These are phyloP conservation scores for Rhagoletis zephyria DNA, from an alignment of 1,140 invertebrate species.

Conservation along the genomic window DNA sequence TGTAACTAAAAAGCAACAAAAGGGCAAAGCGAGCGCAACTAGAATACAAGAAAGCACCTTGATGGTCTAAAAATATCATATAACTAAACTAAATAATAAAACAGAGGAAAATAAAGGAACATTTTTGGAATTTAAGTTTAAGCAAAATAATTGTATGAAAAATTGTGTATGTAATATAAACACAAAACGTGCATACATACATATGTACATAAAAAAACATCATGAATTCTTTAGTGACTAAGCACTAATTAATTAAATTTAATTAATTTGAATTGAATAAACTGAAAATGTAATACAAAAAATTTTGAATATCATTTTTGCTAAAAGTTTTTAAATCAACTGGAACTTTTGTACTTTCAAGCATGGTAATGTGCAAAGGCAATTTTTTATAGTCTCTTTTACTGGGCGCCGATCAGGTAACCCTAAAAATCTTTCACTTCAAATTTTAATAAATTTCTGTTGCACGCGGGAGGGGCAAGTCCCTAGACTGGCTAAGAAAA, in stretches of 20 bases:
- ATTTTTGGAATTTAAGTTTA: slow-evolving; percentile 28
- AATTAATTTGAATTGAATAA: slow-evolving; percentile 53
- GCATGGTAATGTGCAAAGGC: no score
- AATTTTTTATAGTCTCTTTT: no score
- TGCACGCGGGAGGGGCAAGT: no score
- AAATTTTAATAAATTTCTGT: no score
- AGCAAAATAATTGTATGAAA: slow-evolving; percentile 15
- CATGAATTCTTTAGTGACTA: slow-evolving; percentile 1
- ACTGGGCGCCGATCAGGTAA: no score
- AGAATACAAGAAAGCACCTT: slow-evolving; percentile 62
- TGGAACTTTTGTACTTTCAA: no score
- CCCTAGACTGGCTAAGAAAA: no score
- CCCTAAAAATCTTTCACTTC: no score
- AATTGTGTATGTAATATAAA: slow-evolving; percentile 7
- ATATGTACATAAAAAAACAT: neutral
- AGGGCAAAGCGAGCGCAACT: slow-evolving; percentile 44
- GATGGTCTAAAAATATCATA: slow-evolving; percentile 70
- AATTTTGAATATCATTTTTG: slow-evolving; percentile 14
- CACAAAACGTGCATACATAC: neutral
- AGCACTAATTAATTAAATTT: slow-evolving; percentile 42
- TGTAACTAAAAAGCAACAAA: slow-evolving; percentile 49
- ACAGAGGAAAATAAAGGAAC: neutral
- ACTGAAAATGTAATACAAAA: slow-evolving; percentile 29
- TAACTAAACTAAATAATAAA: slow-evolving; percentile 31
- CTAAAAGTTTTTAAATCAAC: no score